Percentiles rank a stretch among this genome's conserved stretches.
These are phyloP conservation scores for Cuculus canorus DNA, from an alignment of 2,797 vertebrate species.

Conservation along the genomic window DNA sequence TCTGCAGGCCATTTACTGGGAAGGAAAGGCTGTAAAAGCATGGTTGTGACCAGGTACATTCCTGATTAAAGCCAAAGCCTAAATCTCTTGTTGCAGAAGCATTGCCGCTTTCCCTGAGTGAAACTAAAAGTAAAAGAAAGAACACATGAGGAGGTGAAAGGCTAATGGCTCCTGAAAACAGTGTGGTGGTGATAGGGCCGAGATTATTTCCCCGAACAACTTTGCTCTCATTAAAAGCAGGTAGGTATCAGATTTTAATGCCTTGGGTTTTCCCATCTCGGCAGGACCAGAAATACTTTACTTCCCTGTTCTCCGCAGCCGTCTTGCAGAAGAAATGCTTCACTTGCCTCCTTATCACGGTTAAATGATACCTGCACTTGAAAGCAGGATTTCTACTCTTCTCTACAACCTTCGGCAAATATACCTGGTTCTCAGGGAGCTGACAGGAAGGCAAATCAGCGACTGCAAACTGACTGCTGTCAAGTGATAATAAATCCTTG, in stretches of 20 bases:
- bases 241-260: conserved; percentile 62
- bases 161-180: conserved; percentile 50
- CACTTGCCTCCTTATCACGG: conserved; percentile 17
- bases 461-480: conserved; percentile 65
- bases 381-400: conserved; percentile 41
- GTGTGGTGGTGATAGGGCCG: neutral
- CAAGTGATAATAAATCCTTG: conserved; percentile 55
- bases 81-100: conserved; percentile 3
- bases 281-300: conserved; percentile 45
- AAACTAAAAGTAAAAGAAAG: conserved; percentile 29
- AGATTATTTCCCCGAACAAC: conserved; percentile 43
- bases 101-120: neutral
- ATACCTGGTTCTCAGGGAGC: conserved; percentile 60
- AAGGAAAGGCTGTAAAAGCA: neutral
- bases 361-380: conserved; percentile 59
- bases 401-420: conserved; percentile 49
- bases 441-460: conserved; percentile 60
- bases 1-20: neutral
- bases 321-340: conserved; percentile 40
- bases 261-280: conserved; percentile 50
- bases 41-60: neutral
- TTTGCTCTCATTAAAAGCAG: conserved; percentile 57
- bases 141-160: conserved; percentile 45
- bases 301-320: conserved; percentile 35
- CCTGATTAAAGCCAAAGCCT: conserved; percentile 11